Conservation (phyloP, 2,113 vertebrate genomes). For the Psittacula cyanocephala region DNA sequence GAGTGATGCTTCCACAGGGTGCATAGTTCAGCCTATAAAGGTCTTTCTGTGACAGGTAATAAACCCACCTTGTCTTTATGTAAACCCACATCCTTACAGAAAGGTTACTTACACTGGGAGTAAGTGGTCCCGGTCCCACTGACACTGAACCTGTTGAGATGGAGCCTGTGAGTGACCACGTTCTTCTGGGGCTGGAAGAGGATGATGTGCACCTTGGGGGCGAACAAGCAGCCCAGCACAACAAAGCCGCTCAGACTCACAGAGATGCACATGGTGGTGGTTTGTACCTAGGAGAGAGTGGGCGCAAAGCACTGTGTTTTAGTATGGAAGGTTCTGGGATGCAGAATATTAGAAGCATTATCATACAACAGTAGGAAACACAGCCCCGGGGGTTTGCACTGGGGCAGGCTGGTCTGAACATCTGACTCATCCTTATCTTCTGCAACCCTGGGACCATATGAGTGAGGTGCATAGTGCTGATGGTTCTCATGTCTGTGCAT, state of each 20-base stretch:
- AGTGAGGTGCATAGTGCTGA: neutral
- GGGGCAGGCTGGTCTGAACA: neutral
- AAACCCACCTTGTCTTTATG: neutral
- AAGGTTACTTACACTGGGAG: slow-evolving; percentile 88
- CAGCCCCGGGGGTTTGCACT: neutral
- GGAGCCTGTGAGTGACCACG: slow-evolving; percentile 93
- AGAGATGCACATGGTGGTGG: slow-evolving; percentile 98
- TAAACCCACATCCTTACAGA: neutral
- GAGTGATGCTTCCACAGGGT: neutral
- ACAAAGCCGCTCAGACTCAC: slow-evolving; percentile 98
- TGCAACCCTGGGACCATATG: neutral
- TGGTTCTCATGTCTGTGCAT: neutral
- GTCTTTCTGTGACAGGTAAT: neutral
- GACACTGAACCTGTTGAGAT: slow-evolving; percentile 96
- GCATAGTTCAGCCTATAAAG: neutral
- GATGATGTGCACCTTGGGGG: slow-evolving; percentile 97
- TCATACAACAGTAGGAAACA: neutral
- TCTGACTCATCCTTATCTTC: neutral
- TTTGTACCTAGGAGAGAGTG: slow-evolving; percentile 87
- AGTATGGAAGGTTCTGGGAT: neutral
- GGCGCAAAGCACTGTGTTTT: neutral
- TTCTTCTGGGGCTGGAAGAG: slow-evolving; percentile 99
- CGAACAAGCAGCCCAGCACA: slow-evolving; percentile 96
- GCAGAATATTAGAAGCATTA: neutral
- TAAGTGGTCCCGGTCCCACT: slow-evolving; percentile 90